Evolutionary conservation across 2,113 vertebrate genomes (phyloP), one percentile per base, ranked within the genome.

Genomic region (Cygnus atratus): DNA sequence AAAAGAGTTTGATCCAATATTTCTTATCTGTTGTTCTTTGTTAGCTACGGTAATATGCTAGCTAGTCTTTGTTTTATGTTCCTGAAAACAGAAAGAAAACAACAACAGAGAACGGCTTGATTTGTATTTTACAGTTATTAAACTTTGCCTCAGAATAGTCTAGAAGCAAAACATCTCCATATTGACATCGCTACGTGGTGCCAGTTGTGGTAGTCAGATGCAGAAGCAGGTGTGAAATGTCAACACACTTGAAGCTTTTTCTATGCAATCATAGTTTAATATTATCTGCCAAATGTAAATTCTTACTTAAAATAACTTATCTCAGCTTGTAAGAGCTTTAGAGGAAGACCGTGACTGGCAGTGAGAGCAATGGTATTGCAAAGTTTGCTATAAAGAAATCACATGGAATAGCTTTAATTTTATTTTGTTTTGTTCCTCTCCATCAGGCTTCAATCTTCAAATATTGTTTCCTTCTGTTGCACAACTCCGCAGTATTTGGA

Each of bases 281-380:
- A 35, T 81, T 70, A 61, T 26, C 35, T 29, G 29, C n/a, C 54
- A 90, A 71, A 82, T 58, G 14, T 62, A 84, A 84, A 33, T 39
- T 86, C 62, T 81, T 78, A 37, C 78, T 68, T 86, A 67, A 86
- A 88, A 68, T 58, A 72, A 75, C 7, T 74, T 79, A 33, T 46
- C 22, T 72, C 55, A 70, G 3, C 5, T 8, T 46, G 4, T 22
- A n/a, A 85, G 52, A 59, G 7, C 24, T 48, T 89, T 58, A 84
- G 41, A 66, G 80, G 62, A 65, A 3, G 5, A 52, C 28, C 0
- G 0, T 46, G 57, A 67, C 29, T 37, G 25, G 20, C 41, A 78
- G 41, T 35, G 50, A 67, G 22, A 81, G 14, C 19, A 43, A 31
- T 3, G 7, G 37, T 22, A 44, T 67, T 85, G 76, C 46, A 52